phyloP scores from a whole-genome alignment of 2,797 vertebrate species.

The Poecilia velifera region DNA sequence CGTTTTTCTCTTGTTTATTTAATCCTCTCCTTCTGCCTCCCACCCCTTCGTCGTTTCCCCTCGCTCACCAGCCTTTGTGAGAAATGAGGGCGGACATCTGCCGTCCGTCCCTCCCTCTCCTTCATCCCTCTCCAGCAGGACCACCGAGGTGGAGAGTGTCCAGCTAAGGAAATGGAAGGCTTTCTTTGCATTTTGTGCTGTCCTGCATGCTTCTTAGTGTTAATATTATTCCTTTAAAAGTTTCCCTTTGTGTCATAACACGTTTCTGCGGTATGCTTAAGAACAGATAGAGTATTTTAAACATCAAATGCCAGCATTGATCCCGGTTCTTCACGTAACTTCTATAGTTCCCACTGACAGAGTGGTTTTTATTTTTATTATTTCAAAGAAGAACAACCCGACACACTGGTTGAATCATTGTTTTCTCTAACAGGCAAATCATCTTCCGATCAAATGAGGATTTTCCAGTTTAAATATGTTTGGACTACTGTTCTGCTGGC shows the following conservation, averaged over 20 bases:
- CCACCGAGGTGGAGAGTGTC: conserved; percentile 70
- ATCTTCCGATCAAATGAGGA: neutral
- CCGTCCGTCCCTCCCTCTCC: conserved; percentile 77
- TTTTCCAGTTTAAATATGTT: neutral
- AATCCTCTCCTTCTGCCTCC: conserved; percentile 76
- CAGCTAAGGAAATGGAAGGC: conserved; percentile 56
- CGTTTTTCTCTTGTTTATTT: conserved; percentile 75
- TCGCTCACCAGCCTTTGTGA: conserved; percentile 73
- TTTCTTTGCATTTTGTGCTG: conserved; percentile 60
- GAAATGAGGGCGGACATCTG: conserved; percentile 82
- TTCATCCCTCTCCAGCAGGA: conserved; percentile 77
- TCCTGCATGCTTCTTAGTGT: conserved; percentile 12
- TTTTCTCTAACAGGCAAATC: neutral
- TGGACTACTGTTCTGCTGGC: neutral
- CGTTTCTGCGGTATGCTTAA: neutral
- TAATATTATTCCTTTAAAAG: neutral
- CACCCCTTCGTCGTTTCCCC: conserved; percentile 67
- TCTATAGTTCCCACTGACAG: neutral
- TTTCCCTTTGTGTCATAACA: neutral
- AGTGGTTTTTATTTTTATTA: too few species aligned
- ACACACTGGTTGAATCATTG: neutral
- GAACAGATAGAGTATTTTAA: neutral
- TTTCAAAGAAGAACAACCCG: neutral
- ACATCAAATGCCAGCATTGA: neutral
- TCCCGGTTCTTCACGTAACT: neutral